These are phyloP conservation scores for Callocephalon fimbriatum DNA, from an alignment of 2,113 vertebrate genomes.

Conservation along the genomic window DNA sequence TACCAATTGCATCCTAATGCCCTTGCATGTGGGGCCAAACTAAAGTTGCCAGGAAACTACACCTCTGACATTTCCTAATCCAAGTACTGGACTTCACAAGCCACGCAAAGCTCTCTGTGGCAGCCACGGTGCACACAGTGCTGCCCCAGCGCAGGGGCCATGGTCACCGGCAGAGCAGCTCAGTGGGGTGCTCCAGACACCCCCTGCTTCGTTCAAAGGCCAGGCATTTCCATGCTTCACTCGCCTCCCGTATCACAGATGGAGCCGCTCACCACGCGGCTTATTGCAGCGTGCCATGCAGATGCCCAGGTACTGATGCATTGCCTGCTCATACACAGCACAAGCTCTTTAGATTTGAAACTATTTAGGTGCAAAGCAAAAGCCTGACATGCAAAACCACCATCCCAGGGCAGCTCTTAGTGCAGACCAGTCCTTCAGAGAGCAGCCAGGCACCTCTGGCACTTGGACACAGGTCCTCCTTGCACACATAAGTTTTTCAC, in stretches of 20 bases:
- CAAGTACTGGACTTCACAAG: fast-evolving
- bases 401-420: neutral
- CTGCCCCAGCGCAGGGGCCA: fast-evolving
- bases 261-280: fast-evolving
- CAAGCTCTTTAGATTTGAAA: neutral
- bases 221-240: neutral
- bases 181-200: neutral
- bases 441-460: neutral
- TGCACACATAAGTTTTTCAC: fast-evolving
- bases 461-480: fast-evolving
- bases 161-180: fast-evolving
- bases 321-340: fast-evolving
- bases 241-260: fast-evolving
- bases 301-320: fast-evolving
- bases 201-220: fast-evolving
- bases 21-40: fast-evolving
- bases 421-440: neutral
- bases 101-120: fast-evolving
- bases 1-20: neutral
- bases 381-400: neutral
- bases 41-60: neutral
- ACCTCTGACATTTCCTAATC: neutral
- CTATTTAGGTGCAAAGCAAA: neutral
- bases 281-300: fast-evolving
- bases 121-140: fast-evolving